Evolutionary conservation across 2,888 invertebrate genomes (phyloP), one percentile per base, ranked within the genome.

Genomic region (Eupeodes luniger): DNA sequence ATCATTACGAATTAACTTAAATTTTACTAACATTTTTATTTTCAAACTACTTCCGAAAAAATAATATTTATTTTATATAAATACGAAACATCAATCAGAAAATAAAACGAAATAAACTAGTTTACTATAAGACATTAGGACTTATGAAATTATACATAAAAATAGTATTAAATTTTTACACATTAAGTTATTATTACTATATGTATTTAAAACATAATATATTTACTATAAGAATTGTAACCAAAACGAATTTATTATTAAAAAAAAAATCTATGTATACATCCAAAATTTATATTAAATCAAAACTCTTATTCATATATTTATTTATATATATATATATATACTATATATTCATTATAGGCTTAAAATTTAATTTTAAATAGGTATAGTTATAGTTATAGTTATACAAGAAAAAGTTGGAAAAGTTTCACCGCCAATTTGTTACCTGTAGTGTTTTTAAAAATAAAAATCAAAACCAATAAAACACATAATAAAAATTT

Each of bases 401-500:
- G 72, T 64, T 40, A 11, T 59, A 78, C 9, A 81, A 47, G 12
- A 75, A 4, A 80, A 49, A 51, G 34, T 57, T 76, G 61, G 57
- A 44, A 55, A 51, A 81, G 69, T 79, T 81, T 81, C 79, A 86
- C 82, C 88, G 89, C 82, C 84, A 87, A 89, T 85, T 79, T 85
- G 90, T 90, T 90, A 90, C 87, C 86, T 89, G 88, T 89, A 89
- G 83, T 64, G 53, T 67, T 70, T 70, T 55, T 78, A 34, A 74
- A 49, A 36, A 75, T 19, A 75, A 55, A 34, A 53, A 10, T 27
- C 27, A 27, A 62, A 36, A 9, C 10, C 40, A 62, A 36, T 49
- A 27, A 27, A 27, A 7, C 16, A 57, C 27, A 6, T 40, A 59
- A 27, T 27, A 2, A 27, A 2, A 36, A 49, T 6, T 10, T 16